Base-by-base conservation (phyloP, 2,113 vertebrate species). In the Anoplopoma fimbria region DNA sequence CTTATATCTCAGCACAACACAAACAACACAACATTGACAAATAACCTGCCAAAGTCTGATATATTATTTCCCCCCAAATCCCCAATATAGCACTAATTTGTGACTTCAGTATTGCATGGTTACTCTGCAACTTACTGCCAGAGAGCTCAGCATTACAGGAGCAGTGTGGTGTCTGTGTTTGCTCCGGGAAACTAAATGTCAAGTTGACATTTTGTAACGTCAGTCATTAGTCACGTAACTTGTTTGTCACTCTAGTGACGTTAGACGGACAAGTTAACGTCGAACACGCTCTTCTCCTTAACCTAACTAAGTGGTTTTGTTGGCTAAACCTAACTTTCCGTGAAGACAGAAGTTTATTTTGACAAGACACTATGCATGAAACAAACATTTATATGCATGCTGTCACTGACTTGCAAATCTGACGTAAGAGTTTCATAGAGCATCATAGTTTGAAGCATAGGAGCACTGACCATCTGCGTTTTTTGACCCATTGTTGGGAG, bases 1-100 rank as follows among this genome's bases (percentile, higher is more conserved):
- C 69, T 73, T 64, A 71, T 21, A 79, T 77, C 72, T 74, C 47
- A 79, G 58, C 75, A 42, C 55, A 40, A n/a, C 63, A 80, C 75
- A 49, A 12, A 25, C 69, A 51, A 64, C 69, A 69, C 49, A 76
- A 65, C 31, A 57, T 21, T 34, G 38, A 81, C 72, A 85, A 75
- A 81, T 40, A 77, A 75, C 62, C 81, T 49, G 68, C 27, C 45
- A 63, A 81, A 42, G 67, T 27, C 31, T 77, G 65, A 79, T 70
- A 65, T 69, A 40, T 58, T 58, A 51, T 65, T 84, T 82, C 9
- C 36, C n/a, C 2, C 33, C 64, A 64, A 61, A 80, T 83, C 47
- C 62, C 2, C 36, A 61, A 51, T 90, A 67, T 82, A 69, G 25
- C 15, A 51, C 64, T 79, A 13, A 75, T 79, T 13, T 55, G 31